Evolutionary conservation across 2,888 invertebrate genomes (phyloP), one percentile per base, ranked within the genome.

Genomic region (Carpatolechia fugitivella): DNA sequence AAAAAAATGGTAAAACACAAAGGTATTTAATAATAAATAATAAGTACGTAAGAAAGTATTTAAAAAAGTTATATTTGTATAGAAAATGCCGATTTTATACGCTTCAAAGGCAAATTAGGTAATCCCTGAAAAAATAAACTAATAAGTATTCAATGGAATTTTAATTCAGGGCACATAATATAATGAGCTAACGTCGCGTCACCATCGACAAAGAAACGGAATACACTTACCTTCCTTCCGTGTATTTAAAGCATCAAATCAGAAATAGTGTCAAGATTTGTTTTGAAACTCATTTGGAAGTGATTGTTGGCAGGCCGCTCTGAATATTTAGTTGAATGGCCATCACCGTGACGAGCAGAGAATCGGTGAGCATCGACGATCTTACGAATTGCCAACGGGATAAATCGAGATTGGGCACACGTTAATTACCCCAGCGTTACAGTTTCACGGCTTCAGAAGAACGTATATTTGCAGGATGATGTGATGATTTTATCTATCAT

Each of bases 361-460:
- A 18, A 40, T 16, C 75, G 78, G 74, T 76, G 75, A 70, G 69
- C 65, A 64, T 58, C 60, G 72, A 70, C 77, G 76, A 77, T 72
- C 68, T 70, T 66, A 66, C 60, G 56, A 48, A 57, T 63, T 65
- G 66, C 63, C 72, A 72, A 68, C 65, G 62, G 11, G 65, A 70
- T 61, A 68, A 65, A 60, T 64, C 69, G 68, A 67, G 68, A 75
- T 74, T 70, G 71, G 67, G 63, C 68, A 74, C 72, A 61, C 64
- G 74, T 64, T 74, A 74, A 72, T 63, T 62, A 66, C 60, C 60
- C 51, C 55, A 66, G 68, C 63, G 63, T 62, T 60, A 59, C 59
- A 63, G 60, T 60, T 55, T 53, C 50, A n/a, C n/a, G n/a, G n/a
- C n/a, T n/a, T n/a, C n/a, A n/a, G n/a, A n/a, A n/a, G n/a, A n/a